These are phyloP conservation scores for Hemaris fuciformis DNA, from an alignment of 2,888 invertebrate species.

Conservation along the genomic window DNA sequence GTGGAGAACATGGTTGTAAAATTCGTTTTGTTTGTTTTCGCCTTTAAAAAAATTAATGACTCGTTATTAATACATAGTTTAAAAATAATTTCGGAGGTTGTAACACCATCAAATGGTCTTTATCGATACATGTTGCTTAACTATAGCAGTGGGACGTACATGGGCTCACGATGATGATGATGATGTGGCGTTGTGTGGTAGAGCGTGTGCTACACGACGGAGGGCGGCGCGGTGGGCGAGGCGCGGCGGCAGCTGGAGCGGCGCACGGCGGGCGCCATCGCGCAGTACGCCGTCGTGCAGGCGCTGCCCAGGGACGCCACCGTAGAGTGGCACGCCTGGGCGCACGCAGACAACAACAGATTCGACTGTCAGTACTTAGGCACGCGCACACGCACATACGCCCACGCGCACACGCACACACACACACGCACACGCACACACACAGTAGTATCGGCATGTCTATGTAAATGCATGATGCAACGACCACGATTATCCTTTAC, in stretches of 20 bases:
- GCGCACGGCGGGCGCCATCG: conserved; percentile 91
- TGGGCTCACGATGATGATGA: background rate
- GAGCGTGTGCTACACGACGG: conserved; percentile 93
- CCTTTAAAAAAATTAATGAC: too few species aligned
- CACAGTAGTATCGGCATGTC: too few species aligned
- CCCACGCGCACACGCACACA: conserved; percentile 75
- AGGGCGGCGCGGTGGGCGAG: conserved; percentile 86
- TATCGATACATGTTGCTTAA: too few species aligned
- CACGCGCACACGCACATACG: conserved; percentile 79
- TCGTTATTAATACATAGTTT: too few species aligned
- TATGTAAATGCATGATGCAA: too few species aligned
- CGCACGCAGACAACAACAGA: conserved; percentile 91
- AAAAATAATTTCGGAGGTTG: too few species aligned
- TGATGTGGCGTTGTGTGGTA: conserved; percentile 40
- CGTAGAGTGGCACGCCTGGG: conserved; percentile 97
- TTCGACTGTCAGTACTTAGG: conserved; percentile 86
- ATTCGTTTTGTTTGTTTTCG: too few species aligned
- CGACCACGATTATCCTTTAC: too few species aligned
- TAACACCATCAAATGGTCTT: too few species aligned
- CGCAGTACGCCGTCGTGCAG: conserved; percentile 92
- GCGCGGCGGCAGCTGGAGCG: conserved; percentile 91
- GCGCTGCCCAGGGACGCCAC: conserved; percentile 89
- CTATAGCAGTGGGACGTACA: too few species aligned
- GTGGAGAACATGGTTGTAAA: too few species aligned
- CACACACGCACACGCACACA: conserved; percentile 11